A percentile compares a stretch with the other conserved stretches of the same genome.
phyloP scores from a whole-genome alignment of 1,140 invertebrate genomes.

The Gerris buenoi region DNA sequence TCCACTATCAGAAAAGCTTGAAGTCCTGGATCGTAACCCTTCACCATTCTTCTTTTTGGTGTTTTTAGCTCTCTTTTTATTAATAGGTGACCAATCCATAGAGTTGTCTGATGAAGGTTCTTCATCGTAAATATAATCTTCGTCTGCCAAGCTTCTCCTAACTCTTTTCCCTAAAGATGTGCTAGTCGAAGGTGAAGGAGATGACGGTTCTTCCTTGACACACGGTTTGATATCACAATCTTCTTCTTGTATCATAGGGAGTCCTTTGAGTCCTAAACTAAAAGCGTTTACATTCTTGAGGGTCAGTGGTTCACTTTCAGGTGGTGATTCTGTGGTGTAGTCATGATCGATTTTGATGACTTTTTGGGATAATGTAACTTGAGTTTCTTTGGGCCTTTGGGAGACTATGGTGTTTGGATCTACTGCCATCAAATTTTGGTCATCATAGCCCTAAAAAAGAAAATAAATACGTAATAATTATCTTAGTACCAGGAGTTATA shows the following conservation, averaged over 20 bases:
- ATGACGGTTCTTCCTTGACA: neutral
- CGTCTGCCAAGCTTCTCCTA: neutral
- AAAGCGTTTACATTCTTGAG: slow-evolving; percentile 4
- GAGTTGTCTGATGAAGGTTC: slow-evolving; percentile 7
- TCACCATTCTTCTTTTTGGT: neutral
- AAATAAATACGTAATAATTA: neutral
- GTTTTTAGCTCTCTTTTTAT: neutral
- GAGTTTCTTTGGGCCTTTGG: neutral
- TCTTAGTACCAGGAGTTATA: too few species aligned
- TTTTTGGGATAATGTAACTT: neutral
- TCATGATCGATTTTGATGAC: slow-evolving; percentile 11
- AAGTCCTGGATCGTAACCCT: neutral
- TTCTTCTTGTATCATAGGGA: neutral
- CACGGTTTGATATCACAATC: neutral
- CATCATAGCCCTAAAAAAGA: slow-evolving; percentile 6
- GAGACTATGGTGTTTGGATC: neutral
- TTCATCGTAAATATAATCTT: slow-evolving; percentile 7
- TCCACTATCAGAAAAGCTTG: slow-evolving; percentile 4
- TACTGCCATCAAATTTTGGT: neutral
- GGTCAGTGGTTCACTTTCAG: neutral
- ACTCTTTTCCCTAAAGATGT: neutral
- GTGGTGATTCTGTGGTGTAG: neutral
- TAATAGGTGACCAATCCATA: slow-evolving; percentile 5
- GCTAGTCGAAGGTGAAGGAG: neutral
- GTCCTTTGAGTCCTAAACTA: neutral